phyloP scores from a whole-genome alignment of 2,888 invertebrate genomes.

The Boloria euphrosyne region DNA sequence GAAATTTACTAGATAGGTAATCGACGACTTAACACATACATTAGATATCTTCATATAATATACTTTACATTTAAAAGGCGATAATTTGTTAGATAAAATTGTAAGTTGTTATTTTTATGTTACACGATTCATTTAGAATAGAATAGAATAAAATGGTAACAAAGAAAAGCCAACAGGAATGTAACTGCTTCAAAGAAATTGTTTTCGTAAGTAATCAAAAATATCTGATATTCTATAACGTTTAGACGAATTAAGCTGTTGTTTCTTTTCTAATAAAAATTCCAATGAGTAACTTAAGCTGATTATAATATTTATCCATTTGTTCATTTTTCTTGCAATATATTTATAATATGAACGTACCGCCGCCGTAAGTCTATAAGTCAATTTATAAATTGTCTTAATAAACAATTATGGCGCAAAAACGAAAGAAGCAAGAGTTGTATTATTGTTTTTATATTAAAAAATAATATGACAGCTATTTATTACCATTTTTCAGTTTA shows the following conservation, averaged over 20 bases:
- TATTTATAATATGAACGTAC: background rate
- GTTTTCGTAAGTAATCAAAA: slow-evolving; percentile 27
- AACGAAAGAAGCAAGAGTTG: too few relatives aligned
- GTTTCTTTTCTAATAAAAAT: slow-evolving; percentile 18
- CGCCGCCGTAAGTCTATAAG: background rate
- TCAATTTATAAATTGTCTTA: too few relatives aligned
- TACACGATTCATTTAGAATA: slow-evolving; percentile 1
- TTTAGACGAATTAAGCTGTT: slow-evolving; percentile 21
- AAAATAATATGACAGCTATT: too few relatives aligned
- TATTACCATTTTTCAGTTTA: too few relatives aligned
- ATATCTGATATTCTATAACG: slow-evolving; percentile 7
- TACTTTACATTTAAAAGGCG: too few relatives aligned
- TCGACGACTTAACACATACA: too few relatives aligned
- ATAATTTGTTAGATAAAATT: too few relatives aligned
- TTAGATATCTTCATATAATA: too few relatives aligned
- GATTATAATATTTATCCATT: background rate
- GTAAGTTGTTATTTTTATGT: background rate
- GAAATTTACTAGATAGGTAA: too few relatives aligned
- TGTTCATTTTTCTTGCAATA: background rate
- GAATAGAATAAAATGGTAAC: too few relatives aligned
- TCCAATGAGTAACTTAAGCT: background rate
- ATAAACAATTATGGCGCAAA: too few relatives aligned
- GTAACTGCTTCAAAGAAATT: slow-evolving; percentile 27
- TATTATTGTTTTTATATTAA: too few relatives aligned
- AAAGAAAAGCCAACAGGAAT: slow-evolving; percentile 20